Evolutionary conservation across 1,140 invertebrate species (phyloP), one percentile per base, ranked within the genome.

Genomic region (Rhagoletis zephyria): DNA sequence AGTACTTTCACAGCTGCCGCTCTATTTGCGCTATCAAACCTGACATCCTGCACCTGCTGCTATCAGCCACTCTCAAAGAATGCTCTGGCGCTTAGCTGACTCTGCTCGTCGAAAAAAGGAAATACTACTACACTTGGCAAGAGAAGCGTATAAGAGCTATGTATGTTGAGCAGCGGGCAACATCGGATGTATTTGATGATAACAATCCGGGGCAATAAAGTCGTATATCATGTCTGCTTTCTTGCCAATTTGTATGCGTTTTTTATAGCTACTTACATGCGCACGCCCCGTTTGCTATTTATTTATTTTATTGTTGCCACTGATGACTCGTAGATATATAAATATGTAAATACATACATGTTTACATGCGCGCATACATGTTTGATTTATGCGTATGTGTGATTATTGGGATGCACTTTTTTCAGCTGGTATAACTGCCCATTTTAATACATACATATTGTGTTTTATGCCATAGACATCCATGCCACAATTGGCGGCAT

Each of bases 361-460:
- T 30, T 19, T 67, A 2, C 61, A 12, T 63, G 61, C 61, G 4
- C 16, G 61, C 14, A 42, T 19, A 30, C 48, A 56, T 19, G 30
- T 81, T 81, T 81, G 74, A 81, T 81, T 81, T 81, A 81, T 81
- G 74, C 30, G 48, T 81, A 9, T 81, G 56, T 81, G 70, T 81
- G 74, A 81, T 81, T 19, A 81, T 56, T 81, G 45, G 51, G 74
- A 59, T 16, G 48, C 74, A 5, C 74, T 30, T 42, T 81, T 30
- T 30, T 30, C 30, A 30, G 30, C 30, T 30, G 30, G 30, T 30
- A 30, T 30, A 30, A n/a, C 16, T 51, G 51, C 42, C 16, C 14
- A 74, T 74, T 48, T 74, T 70, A 10, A 45, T 48, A 77, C 16
- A 64, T 64, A 64, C 16, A 64, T 30, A 6, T 56, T 81, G 74